phyloP scores from a whole-genome alignment of 2,797 vertebrate genomes.

The Ficedula albicollis region DNA sequence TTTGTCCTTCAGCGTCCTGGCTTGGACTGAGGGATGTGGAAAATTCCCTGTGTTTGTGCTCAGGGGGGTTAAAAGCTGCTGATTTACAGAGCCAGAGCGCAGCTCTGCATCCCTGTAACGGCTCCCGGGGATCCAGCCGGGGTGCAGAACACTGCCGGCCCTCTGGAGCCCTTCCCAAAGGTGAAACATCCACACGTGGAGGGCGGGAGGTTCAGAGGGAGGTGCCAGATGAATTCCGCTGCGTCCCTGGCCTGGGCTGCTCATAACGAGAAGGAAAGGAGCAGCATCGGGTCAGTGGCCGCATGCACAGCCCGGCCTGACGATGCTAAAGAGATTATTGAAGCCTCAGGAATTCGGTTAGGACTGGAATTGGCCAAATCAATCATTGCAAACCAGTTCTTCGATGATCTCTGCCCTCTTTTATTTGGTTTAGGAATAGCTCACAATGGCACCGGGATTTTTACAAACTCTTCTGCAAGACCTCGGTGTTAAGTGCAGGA shows the following conservation, averaged over 20 bases:
- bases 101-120: background rate
- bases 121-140: background rate
- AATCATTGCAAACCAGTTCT: constrained; percentile 10
- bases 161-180: constrained; percentile 22
- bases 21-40: background rate
- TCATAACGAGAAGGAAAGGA: background rate
- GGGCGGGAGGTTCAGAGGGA: background rate
- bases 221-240: background rate
- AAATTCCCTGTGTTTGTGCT: background rate
- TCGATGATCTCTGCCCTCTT: background rate
- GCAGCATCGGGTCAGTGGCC: rapidly evolving
- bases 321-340: constrained; percentile 18
- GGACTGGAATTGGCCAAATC: background rate
- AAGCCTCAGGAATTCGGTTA: constrained; percentile 1
- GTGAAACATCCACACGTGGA: background rate
- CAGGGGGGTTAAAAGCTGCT: background rate
- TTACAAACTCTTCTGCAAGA: background rate
- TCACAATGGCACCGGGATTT: rapidly evolving
- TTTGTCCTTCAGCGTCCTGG: background rate
- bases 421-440: background rate
- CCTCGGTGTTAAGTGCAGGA: rapidly evolving
- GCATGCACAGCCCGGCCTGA: background rate
- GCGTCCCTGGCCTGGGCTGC: background rate
- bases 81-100: background rate
- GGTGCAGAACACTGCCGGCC: background rate